Base-by-base conservation (phyloP, 2,113 vertebrate genomes). In the Gallinago undulata region DNA sequence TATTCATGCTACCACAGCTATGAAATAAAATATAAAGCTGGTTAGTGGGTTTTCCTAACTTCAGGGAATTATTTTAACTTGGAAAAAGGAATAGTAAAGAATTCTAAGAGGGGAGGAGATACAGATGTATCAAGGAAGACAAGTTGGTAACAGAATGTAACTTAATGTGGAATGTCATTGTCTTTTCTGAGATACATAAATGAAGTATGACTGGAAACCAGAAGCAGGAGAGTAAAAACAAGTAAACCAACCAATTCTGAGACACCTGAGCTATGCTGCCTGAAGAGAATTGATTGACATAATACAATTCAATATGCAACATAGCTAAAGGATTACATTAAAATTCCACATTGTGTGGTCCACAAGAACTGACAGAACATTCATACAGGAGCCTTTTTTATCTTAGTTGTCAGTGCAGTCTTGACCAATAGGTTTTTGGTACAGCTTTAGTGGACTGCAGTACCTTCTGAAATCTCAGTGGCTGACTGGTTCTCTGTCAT, bases 1-100 rank as follows among this genome's bases (percentile, higher is more conserved):
- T 43, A 6, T 39, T 83, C 6, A n/a, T 39, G 5, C 1, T 59
- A 81, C 21, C 9, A 69, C 6, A 72, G 1, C 0, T 2, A 25
- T 33, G 6, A 62, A 78, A 78, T 31, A 72, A 51, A 50, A 23
- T 7, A 45, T 30, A 69, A 59, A 74, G 8, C 2, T 69, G 6
- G 1, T 37, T 57, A 48, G 24, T 39, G 3, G 10, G 3, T 55
- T 87, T 89, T 84, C 7, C 19, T 63, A 78, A 72, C 9, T 64
- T 39, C 19, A 76, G 21, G 25, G 8, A 63, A 55, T 39, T 55
- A 50, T 28, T 89, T 69, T 77, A 28, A 16, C 67, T 53, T 82
- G 25, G 14, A 45, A 69, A 67, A 83, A 80, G 15, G 50, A 93
- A 59, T 28, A 30, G 2, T 1, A 31, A 62, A 41, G 6, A 53